Percentiles rank a stretch among this genome's conserved stretches.
Evolutionary conservation across 2,888 invertebrate species (phyloP).

Genomic region (Nomada fabriciana): DNA sequence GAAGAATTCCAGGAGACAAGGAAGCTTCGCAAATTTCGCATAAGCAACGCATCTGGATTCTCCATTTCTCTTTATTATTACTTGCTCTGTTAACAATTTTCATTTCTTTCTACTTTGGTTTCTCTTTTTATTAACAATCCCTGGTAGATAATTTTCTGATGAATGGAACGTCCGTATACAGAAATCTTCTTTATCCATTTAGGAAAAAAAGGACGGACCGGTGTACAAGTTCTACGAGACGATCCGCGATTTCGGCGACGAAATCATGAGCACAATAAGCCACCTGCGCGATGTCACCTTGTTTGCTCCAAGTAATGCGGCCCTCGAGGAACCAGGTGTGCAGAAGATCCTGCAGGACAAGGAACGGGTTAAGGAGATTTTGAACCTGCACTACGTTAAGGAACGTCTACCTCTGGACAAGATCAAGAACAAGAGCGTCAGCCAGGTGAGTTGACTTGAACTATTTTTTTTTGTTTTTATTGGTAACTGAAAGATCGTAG

Average conservation of each 20-base stretch:
- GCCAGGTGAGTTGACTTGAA: constrained; percentile 86
- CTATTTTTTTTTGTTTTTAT: not conserved
- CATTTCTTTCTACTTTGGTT: constrained; percentile 42
- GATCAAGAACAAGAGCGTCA: constrained; percentile 90
- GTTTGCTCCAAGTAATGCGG: constrained; percentile 95
- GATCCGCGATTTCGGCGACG: constrained; percentile 91
- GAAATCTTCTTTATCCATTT: constrained; percentile 72
- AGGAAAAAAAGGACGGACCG: constrained; percentile 91
- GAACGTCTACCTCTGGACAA: constrained; percentile 91
- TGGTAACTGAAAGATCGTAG: not conserved
- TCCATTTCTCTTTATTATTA: constrained; percentile 28
- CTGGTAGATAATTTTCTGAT: constrained; percentile 37
- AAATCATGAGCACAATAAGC: constrained; percentile 90
- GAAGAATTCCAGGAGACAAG: no score
- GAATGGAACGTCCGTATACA: constrained; percentile 56
- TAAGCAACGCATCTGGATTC: not conserved
- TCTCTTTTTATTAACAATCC: constrained; percentile 42
- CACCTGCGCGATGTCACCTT: constrained; percentile 91
- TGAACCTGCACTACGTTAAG: constrained; percentile 93
- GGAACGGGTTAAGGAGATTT: constrained; percentile 90
- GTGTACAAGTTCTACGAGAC: constrained; percentile 93
- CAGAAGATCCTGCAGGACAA: constrained; percentile 88
- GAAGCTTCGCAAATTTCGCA: constrained; percentile 42
- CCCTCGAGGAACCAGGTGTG: constrained; percentile 91
- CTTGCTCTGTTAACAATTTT: constrained; percentile 25